phyloP scores from a whole-genome alignment of 2,888 invertebrate species.

The Caprella mutica region DNA sequence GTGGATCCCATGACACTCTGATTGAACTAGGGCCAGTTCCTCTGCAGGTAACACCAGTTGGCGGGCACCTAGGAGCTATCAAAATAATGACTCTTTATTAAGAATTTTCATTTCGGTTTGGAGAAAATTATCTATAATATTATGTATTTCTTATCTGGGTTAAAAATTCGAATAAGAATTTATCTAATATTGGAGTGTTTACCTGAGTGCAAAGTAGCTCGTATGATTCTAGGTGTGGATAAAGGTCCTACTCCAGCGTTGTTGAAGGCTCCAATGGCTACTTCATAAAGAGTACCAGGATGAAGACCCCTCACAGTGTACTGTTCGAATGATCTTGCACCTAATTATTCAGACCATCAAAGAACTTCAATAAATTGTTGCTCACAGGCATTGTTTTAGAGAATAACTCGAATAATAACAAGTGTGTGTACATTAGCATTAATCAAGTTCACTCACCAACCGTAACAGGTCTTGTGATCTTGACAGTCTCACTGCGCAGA shows the following conservation, averaged over 20 bases:
- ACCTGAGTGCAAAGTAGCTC: conserved; percentile 76
- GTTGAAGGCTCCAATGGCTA: conserved; percentile 68
- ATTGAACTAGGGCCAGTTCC: conserved; percentile 16
- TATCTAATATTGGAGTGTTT: no score
- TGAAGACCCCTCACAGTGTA: conserved; percentile 42
- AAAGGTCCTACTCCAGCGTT: conserved; percentile 63
- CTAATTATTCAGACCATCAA: no score
- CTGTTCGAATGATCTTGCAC: no score
- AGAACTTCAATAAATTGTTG: no score
- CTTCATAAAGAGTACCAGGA: conserved; percentile 66
- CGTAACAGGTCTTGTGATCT: conserved; percentile 20
- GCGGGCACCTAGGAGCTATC: conserved; percentile 26
- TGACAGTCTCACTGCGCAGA: conserved; percentile 36
- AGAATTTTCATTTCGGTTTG: no score
- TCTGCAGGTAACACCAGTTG: conserved; percentile 22
- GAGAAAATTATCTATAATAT: no score
- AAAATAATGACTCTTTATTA: no score
- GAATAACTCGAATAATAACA: no score
- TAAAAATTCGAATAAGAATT: no score
- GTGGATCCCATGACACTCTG: conserved; percentile 27
- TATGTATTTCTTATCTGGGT: no score
- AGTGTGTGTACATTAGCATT: no score
- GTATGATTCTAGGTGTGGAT: conserved; percentile 55
- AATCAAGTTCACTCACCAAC: conserved; percentile 2
- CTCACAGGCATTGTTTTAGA: no score